Percentiles rank a stretch among this genome's conserved stretches.
These are phyloP conservation scores for Plebejus melissa DNA, from an alignment of 2,888 invertebrate genomes.

Conservation along the genomic window DNA sequence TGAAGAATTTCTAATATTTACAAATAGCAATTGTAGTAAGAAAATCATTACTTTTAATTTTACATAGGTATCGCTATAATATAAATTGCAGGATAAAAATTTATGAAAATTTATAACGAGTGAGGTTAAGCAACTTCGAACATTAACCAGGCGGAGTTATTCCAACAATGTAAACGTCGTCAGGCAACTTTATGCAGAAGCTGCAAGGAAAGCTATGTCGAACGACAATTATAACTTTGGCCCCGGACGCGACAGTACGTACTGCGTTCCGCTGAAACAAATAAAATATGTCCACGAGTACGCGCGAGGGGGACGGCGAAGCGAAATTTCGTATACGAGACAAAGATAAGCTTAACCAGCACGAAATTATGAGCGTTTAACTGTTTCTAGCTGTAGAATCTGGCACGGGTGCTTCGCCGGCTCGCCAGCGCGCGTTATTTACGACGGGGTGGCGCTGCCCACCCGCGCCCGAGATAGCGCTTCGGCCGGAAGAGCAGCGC, in stretches of 20 bases:
- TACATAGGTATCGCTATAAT: background rate
- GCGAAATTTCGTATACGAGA: constrained; percentile 76
- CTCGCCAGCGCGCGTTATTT: constrained; percentile 78
- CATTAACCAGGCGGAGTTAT: constrained; percentile 71
- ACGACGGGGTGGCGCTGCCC: constrained; percentile 67
- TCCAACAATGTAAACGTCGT: constrained; percentile 67
- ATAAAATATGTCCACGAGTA: constrained; percentile 75
- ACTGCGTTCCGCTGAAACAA: constrained; percentile 67
- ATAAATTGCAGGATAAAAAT: constrained; percentile 25
- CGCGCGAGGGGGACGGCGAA: constrained; percentile 67
- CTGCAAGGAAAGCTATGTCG: constrained; percentile 75
- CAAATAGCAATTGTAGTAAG: background rate
- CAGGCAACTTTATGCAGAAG: constrained; percentile 69
- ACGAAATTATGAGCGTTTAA: constrained; percentile 79
- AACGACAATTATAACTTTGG: constrained; percentile 77
- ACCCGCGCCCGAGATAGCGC: constrained; percentile 71
- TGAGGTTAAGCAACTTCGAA: constrained; percentile 54
- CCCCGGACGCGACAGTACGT: constrained; percentile 66
- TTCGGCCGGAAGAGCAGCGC: constrained; percentile 73
- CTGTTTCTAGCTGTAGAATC: constrained; percentile 79
- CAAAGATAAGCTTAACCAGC: constrained; percentile 79
- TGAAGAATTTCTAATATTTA: too few relatives aligned
- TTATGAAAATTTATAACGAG: constrained; percentile 38
- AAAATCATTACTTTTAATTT: background rate
- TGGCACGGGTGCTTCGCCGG: constrained; percentile 78